These are phyloP conservation scores for Chaunax sp. DNA, from an alignment of 2,797 vertebrate genomes.

Conservation along the genomic window DNA sequence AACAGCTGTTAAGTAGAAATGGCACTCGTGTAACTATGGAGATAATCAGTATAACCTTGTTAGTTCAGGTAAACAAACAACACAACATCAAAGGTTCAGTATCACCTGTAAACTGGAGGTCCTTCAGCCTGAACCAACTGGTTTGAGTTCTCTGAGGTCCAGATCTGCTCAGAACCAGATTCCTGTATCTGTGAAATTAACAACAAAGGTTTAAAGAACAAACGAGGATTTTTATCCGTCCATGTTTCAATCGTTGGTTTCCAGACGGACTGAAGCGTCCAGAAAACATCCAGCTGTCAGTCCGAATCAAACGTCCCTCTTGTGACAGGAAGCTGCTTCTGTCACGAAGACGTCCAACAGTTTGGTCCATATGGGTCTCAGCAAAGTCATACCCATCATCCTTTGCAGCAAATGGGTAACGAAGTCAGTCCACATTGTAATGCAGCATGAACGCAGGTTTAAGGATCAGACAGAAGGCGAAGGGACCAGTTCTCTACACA, in stretches of 20 bases:
- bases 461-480: conserved; percentile 21
- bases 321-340: conserved; percentile 35
- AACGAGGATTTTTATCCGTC: not conserved
- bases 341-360: conserved; percentile 17
- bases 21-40: conserved; percentile 77
- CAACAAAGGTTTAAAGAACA: too few species aligned
- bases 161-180: conserved; percentile 10
- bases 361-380: not conserved
- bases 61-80: conserved; percentile 76
- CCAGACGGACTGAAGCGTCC: conserved; percentile 2
- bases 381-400: conserved; percentile 6
- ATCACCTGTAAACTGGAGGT: conserved; percentile 38
- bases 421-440: conserved; percentile 32
- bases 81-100: conserved; percentile 71
- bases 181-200: conserved; percentile 3
- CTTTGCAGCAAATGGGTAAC: not conserved
- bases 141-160: too few species aligned
- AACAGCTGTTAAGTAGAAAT: conserved; percentile 80
- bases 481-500: too few species aligned
- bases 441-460: conserved; percentile 71
- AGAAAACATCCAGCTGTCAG: conserved; percentile 12
- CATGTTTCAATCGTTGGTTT: not conserved
- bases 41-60: conserved; percentile 68
- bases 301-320: not conserved
- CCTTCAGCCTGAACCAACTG: conserved; percentile 2